A percentile compares a stretch with the other conserved stretches of the same genome.
phyloP scores from a whole-genome alignment of 1,140 invertebrate genomes.

The Himalopsyche phryganea region DNA sequence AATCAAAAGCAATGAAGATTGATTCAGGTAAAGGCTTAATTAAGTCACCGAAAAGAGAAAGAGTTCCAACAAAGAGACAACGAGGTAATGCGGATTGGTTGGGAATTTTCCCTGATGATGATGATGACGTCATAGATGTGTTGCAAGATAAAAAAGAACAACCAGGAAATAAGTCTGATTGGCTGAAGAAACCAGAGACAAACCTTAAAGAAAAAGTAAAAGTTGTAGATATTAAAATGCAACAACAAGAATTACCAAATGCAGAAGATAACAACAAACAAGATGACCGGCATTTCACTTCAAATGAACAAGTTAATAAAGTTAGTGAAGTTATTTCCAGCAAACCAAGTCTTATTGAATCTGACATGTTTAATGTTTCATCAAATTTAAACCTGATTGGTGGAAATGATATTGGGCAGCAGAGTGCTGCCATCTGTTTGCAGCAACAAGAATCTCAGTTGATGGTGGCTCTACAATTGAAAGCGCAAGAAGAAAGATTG shows the following conservation, averaged over 20 bases:
- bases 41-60: slow-evolving; percentile 7
- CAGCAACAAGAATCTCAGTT: slow-evolving; percentile 51
- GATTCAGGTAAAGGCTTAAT: slow-evolving; percentile 8
- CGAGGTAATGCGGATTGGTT: slow-evolving; percentile 28
- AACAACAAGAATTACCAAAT: too few species aligned
- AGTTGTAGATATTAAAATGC: too few species aligned
- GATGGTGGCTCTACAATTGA: slow-evolving; percentile 49
- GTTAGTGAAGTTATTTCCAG: not conserved
- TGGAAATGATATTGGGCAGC: slow-evolving; percentile 35
- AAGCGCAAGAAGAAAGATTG: slow-evolving; percentile 51
- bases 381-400: slow-evolving; percentile 7
- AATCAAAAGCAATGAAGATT: slow-evolving; percentile 8
- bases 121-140: slow-evolving; percentile 8
- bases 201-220: too few species aligned
- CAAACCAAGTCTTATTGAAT: too few species aligned
- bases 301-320: not conserved
- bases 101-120: slow-evolving; percentile 20
- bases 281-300: too few species aligned
- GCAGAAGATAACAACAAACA: too few species aligned
- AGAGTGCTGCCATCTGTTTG: slow-evolving; percentile 46
- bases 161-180: not conserved
- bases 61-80: slow-evolving; percentile 12
- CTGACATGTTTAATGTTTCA: too few species aligned
- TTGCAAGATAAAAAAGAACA: slow-evolving; percentile 3
- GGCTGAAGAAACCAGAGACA: too few species aligned